Evolutionary conservation across 2,888 invertebrate species (phyloP).

Genomic region (Drosophila falleni): DNA sequence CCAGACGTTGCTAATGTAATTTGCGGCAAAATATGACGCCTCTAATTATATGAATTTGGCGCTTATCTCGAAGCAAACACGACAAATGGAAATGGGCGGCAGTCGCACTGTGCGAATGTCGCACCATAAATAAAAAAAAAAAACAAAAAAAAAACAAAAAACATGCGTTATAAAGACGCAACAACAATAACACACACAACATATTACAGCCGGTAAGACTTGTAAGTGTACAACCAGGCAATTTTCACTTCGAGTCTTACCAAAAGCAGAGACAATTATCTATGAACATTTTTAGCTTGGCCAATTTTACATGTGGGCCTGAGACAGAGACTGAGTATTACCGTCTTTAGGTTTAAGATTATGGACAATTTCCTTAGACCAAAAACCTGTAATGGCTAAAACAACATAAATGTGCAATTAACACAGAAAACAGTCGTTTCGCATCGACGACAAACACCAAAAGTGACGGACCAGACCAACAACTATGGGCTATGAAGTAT

Average conservation of each 20-base stretch:
- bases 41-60: constrained; percentile 77
- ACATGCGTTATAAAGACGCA: constrained; percentile 44
- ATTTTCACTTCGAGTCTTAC: constrained; percentile 69
- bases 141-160: constrained; percentile 28
- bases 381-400: constrained; percentile 58
- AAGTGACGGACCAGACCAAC: constrained; percentile 23
- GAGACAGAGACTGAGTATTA: constrained; percentile 1
- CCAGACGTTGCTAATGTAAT: constrained; percentile 58
- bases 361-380: constrained; percentile 65
- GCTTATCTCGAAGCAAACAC: constrained; percentile 75
- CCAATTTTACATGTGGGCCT: constrained; percentile 45
- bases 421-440: constrained; percentile 56
- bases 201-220: constrained; percentile 17
- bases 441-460: constrained; percentile 43
- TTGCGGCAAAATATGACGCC: constrained; percentile 70
- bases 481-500: constrained; percentile 27
- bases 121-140: constrained; percentile 16
- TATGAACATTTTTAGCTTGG: constrained; percentile 61
- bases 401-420: constrained; percentile 60
- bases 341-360: constrained; percentile 31
- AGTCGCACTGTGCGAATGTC: constrained; percentile 29
- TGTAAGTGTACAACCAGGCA: constrained; percentile 30
- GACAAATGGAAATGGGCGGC: constrained; percentile 73
- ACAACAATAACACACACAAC: constrained; percentile 18
- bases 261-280: constrained; percentile 72